A percentile compares a stretch with the other conserved stretches of the same genome.
These are phyloP conservation scores for Corynorhinus townsendii DNA, from an alignment of 2,113 vertebrate genomes.

Conservation along the genomic window DNA sequence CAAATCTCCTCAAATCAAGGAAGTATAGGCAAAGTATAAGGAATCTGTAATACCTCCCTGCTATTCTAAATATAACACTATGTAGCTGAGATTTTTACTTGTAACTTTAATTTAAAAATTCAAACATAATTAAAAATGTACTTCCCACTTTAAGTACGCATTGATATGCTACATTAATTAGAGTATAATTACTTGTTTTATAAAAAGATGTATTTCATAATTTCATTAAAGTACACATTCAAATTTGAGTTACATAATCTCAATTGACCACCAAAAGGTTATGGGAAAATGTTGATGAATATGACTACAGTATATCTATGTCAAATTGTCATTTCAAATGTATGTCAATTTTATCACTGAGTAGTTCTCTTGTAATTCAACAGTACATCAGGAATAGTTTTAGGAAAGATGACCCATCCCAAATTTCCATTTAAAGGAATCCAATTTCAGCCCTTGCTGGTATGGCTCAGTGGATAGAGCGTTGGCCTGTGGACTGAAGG, in stretches of 20 bases:
- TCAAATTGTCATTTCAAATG: not conserved
- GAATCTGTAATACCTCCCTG: not conserved
- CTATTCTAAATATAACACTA: not conserved
- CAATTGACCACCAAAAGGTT: not conserved
- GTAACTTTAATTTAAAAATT: conserved; percentile 16
- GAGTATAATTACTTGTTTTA: not conserved
- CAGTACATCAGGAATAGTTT: not conserved
- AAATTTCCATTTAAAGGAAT: not conserved
- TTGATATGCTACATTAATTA: not conserved
- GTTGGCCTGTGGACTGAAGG: too few species aligned
- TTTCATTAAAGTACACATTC: not conserved
- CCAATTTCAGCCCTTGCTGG: not conserved
- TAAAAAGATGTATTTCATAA: conserved; percentile 22
- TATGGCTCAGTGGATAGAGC: too few species aligned
- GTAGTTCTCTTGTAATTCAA: not conserved
- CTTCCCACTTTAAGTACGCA: not conserved
- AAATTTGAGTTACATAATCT: conserved; percentile 22
- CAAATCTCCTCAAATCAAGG: not conserved
- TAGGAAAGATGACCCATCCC: not conserved
- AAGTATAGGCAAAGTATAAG: not conserved
- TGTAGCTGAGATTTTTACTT: not conserved
- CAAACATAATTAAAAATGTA: not conserved
- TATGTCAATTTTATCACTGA: not conserved
- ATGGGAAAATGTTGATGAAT: not conserved
- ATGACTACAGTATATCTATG: not conserved